Percentiles rank a stretch among this genome's conserved stretches.
These are phyloP conservation scores for Cydia strobilella DNA, from an alignment of 1,140 invertebrate genomes.

Conservation along the genomic window DNA sequence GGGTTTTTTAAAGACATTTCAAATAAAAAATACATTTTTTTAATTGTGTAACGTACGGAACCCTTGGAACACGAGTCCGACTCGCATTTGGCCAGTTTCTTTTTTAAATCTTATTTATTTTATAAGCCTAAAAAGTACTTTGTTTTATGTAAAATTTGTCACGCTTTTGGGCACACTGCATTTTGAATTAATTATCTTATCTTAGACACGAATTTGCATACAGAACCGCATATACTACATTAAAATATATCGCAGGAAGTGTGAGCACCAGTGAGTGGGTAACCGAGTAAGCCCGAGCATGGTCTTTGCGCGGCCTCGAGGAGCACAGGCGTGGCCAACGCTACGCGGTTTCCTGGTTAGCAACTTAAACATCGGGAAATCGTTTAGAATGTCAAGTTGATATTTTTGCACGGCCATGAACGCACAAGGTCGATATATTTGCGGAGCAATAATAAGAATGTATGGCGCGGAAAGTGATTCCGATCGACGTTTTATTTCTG, in stretches of 20 bases:
- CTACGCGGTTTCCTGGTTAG: conserved; percentile 72
- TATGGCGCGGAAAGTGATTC: conserved; percentile 68
- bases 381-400: conserved; percentile 76
- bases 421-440: conserved; percentile 71
- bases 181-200: background rate
- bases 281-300: conserved; percentile 15
- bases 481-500: conserved; percentile 62
- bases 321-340: conserved; percentile 62
- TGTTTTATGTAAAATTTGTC: background rate
- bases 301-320: conserved; percentile 53
- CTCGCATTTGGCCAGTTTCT: no score
- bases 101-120: no score
- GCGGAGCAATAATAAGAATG: conserved; percentile 60
- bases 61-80: no score
- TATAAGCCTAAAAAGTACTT: no score
- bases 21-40: no score
- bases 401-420: conserved; percentile 77
- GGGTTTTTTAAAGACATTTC: no score
- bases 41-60: no score
- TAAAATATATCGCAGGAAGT: background rate
- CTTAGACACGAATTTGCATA: background rate
- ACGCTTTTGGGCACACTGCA: background rate
- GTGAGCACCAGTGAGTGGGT: background rate
- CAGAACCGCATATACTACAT: background rate
- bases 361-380: conserved; percentile 73